Evolutionary conservation across 2,888 invertebrate species (phyloP).

Genomic region (Patella pellucida): DNA sequence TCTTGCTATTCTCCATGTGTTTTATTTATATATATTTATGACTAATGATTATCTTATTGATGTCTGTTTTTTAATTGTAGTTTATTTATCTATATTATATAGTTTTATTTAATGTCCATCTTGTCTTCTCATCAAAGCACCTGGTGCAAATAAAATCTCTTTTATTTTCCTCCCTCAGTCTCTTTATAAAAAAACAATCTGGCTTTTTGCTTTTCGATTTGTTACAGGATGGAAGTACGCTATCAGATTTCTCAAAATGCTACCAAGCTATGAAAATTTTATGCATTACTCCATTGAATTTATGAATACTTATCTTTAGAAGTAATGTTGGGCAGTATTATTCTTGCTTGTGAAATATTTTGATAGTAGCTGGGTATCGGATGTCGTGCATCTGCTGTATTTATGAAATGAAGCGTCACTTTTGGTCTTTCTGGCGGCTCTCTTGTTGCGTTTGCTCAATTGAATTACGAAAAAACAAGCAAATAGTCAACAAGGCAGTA

Average conservation of each 20-base stretch:
- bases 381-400: constrained; percentile 6
- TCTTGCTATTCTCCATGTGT: too few species aligned
- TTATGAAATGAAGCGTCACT: constrained; percentile 8
- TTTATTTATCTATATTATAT: constrained; percentile 10
- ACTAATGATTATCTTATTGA: too few species aligned
- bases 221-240: too few species aligned
- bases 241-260: too few species aligned
- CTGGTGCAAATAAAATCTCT: not conserved
- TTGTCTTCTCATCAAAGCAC: constrained; percentile 4
- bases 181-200: not conserved
- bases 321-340: constrained; percentile 2
- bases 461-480: not conserved
- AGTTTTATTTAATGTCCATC: not conserved
- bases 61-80: not conserved
- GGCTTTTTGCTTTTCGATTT: too few species aligned
- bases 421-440: constrained; percentile 5
- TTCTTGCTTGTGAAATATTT: constrained; percentile 1
- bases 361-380: constrained; percentile 1
- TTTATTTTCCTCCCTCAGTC: constrained; percentile 4
- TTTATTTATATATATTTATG: too few species aligned
- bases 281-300: too few species aligned
- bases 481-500: not conserved
- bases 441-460: constrained; percentile 9
- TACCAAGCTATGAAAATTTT: too few species aligned
- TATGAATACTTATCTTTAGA: too few species aligned